Evolutionary conservation across 2,888 invertebrate genomes (phyloP).

Genomic region (Cheilosia pagana): DNA sequence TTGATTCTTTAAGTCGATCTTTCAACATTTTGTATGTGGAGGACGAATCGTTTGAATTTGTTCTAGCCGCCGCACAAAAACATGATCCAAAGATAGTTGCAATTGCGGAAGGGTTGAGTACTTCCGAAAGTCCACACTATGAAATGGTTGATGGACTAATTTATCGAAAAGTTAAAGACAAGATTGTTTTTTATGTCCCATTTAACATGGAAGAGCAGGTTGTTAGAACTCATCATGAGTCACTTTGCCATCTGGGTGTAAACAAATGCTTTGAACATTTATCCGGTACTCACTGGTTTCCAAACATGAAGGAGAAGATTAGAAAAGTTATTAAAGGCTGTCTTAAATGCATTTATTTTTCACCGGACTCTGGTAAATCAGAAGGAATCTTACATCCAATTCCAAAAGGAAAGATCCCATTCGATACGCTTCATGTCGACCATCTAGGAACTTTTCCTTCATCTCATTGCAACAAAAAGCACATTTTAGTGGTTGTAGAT

Average conservation of each 20-base stretch:
- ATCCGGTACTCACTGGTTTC: conserved; percentile 80
- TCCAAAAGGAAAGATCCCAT: conserved; percentile 79
- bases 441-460: conserved; percentile 9
- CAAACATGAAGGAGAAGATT: conserved; percentile 79
- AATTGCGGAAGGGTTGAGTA: conserved; percentile 65
- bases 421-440: conserved; percentile 80
- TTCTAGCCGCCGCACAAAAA: conserved; percentile 44
- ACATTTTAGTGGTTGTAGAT: conserved; percentile 77
- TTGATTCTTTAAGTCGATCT: conserved; percentile 77
- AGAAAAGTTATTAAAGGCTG: conserved; percentile 48
- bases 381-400: conserved; percentile 81
- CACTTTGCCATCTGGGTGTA: conserved; percentile 77
- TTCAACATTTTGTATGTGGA: conserved; percentile 39
- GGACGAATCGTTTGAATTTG: conserved; percentile 39
- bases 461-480: conserved; percentile 2
- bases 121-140: conserved; percentile 24
- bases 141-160: conserved; percentile 38
- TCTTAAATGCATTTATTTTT: conserved; percentile 53
- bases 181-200: conserved; percentile 56
- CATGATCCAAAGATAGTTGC: conserved; percentile 71
- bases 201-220: conserved; percentile 68
- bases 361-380: conserved; percentile 77
- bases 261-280: conserved; percentile 76
- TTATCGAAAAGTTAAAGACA: conserved; percentile 23
- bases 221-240: conserved; percentile 50